Base-by-base conservation (phyloP, 2,888 invertebrate species). In the Drosophila meridionalis region DNA sequence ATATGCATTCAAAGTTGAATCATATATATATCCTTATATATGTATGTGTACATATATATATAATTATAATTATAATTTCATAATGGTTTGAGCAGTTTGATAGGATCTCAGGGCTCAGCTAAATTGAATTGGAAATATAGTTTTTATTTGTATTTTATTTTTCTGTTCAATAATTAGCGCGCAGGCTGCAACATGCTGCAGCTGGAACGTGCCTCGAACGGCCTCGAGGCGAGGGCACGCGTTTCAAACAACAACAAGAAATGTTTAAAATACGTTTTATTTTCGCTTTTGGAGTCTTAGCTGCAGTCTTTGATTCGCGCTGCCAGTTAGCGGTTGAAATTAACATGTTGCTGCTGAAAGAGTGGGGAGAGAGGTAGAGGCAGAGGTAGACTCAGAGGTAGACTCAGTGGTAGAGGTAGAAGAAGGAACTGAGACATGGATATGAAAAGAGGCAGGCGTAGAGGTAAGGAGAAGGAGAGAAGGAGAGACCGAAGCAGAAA, bases 291-390 rank as follows among this genome's bases (percentile, higher is more conserved):
- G 36, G 47, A 30, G 9, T 38, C 26, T 43, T 34, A 47, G 32
- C n/a, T 28, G 40, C 30, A 28, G 48, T 28, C 69, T 61, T 62
- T 77, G 78, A 77, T 78, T 69, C 56, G 61, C 50, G 32, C 42
- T 42, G 42, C 56, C 66, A 65, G 63, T 71, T 63, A 42, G 56
- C 30, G 42, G 56, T 58, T 66, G 73, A 80, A 77, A 80, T 79
- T 79, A 79, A 80, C 81, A 79, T 79, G 81, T 79, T 76, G 67
- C 38, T 45, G 72, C 9, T 3, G 43, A 9, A 3, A 45, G 32
- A 8, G 50, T 4, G 47, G 9, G 5, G 28, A 20, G 9, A 9
- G 9, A 7, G 30, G 2, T 11, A 14, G 28, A 26, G 47, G 47
- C 28, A 12, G 28, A 48, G 30, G n/a, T n/a, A 48, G 28, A 26